Percentiles rank a stretch among this genome's conserved stretches.
phyloP scores from a whole-genome alignment of 2,113 vertebrate species.

The Rhipidura dahli region DNA sequence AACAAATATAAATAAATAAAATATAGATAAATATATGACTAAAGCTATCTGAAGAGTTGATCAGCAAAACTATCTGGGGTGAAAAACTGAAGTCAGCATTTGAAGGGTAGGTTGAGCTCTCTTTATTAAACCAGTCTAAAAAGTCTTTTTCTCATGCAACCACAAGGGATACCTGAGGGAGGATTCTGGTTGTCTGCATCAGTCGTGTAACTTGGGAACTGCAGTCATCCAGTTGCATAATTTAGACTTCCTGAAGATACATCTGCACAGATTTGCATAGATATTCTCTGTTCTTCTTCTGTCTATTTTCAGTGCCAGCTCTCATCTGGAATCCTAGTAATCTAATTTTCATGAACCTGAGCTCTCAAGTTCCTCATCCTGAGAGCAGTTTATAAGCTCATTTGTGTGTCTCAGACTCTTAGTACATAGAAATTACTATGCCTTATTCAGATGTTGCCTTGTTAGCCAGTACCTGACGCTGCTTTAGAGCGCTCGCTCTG shows the following conservation, averaged over 20 bases:
- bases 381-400: not conserved
- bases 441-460: constrained; percentile 14
- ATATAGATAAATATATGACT: not conserved
- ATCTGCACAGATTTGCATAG: constrained; percentile 50
- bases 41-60: not conserved
- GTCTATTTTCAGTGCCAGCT: not conserved
- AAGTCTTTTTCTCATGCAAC: not conserved
- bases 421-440: not conserved
- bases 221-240: constrained; percentile 33
- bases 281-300: constrained; percentile 5
- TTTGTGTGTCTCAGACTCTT: not conserved
- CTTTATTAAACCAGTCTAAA: not conserved
- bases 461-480: not conserved
- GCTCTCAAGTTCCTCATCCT: not conserved
- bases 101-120: not conserved
- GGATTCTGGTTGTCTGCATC: constrained; percentile 23
- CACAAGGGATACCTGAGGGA: not conserved
- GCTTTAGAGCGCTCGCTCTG: not conserved
- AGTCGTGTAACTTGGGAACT: constrained; percentile 3
- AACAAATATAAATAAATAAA: not conserved
- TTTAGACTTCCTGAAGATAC: constrained; percentile 44
- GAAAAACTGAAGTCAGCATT: not conserved
- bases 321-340: constrained; percentile 38
- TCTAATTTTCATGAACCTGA: constrained; percentile 57
- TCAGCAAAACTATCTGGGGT: not conserved